Base-by-base conservation (phyloP, 2,888 invertebrate genomes). In the Aleiodes leptofemur region DNA sequence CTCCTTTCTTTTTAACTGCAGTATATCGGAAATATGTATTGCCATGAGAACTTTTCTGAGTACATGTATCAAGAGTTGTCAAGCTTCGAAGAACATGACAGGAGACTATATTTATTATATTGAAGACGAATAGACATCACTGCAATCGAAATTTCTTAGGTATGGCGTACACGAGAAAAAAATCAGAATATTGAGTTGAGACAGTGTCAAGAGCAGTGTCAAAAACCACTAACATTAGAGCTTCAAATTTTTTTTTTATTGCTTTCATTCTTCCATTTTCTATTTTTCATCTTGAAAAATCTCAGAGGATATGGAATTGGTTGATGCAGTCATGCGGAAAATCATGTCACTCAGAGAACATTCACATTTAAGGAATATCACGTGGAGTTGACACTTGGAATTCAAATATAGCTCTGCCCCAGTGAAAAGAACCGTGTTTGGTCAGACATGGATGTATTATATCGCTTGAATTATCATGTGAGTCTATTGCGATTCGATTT, bases 141-240 rank as follows among this genome's bases (percentile, higher is more conserved):
- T 14, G 38, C 57, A 51, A 59, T 69, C 69, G 23, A 74, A 74
- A 56, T 61, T 69, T 61, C 23, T 69, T 16, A n/a, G 29, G 34
- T 34, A 31, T 73, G 23, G 51, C 16, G 43, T 51, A 57, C 51
- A 68, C 51, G 34, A 43, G 34, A 43, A 43, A 61, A 61, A 61
- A 51, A 14, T 14, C 9, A 61, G 34, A 53, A 72, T 71, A 72
- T 72, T 34, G 53, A 61, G 48, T 23, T 64, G 64, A 50, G 38
- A 51, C 43, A 61, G 72, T 61, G 34, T 72, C 64, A 16, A 64
- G 64, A 43, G 64, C 64, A 64, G 64, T 14, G 13, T 4, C 34
- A 14, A 29, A 61, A 31, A 9, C 61, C 14, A 43, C 34, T 14
- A 43, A 14, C 71, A 61, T 48, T 31, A 2, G 7, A 51, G 57